phyloP scores from a whole-genome alignment of 92 coral and sea anemone genomes.

The Ricordea florida region DNA sequence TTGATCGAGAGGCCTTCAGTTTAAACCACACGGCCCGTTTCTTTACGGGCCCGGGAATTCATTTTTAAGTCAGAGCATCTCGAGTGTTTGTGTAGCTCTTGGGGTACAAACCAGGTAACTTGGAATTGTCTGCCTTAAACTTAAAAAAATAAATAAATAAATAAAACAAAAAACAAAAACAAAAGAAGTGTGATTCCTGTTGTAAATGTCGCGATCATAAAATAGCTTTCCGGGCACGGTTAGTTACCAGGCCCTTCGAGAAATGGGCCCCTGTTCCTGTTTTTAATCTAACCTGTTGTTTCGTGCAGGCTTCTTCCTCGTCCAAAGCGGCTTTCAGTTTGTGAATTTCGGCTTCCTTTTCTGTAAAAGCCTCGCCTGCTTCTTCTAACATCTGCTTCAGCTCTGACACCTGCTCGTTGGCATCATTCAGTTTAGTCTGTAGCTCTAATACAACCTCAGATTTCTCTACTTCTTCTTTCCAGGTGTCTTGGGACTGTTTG shows the following conservation, averaged over 20 bases:
- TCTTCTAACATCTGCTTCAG: constrained; percentile 65
- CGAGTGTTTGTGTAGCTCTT: too few relatives aligned
- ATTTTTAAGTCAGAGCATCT: too few relatives aligned
- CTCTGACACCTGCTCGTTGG: constrained; percentile 48
- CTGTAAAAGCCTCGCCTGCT: constrained; percentile 68
- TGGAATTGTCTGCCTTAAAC: too few relatives aligned
- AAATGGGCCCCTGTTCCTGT: neutral
- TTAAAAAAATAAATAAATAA: too few relatives aligned
- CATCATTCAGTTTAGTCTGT: constrained; percentile 48
- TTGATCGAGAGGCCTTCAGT: too few relatives aligned
- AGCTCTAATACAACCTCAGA: constrained; percentile 46
- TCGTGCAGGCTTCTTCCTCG: constrained; percentile 52
- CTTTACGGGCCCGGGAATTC: too few relatives aligned
- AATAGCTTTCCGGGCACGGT: too few relatives aligned
- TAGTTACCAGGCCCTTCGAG: constrained; percentile 16
- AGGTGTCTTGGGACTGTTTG: constrained; percentile 43
- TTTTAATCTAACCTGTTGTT: constrained; percentile 50
- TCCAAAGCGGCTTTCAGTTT: constrained; percentile 57
- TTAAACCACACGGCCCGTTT: too few relatives aligned
- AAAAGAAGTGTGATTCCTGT: too few relatives aligned
- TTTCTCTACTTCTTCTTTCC: neutral
- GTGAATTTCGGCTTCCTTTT: constrained; percentile 60
- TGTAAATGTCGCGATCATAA: too few relatives aligned
- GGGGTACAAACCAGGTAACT: too few relatives aligned
- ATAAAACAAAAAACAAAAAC: too few relatives aligned